A percentile compares a stretch with the other conserved stretches of the same genome.
Conservation (phyloP, 2,888 invertebrate genomes). For the Cerastis leucographa region DNA sequence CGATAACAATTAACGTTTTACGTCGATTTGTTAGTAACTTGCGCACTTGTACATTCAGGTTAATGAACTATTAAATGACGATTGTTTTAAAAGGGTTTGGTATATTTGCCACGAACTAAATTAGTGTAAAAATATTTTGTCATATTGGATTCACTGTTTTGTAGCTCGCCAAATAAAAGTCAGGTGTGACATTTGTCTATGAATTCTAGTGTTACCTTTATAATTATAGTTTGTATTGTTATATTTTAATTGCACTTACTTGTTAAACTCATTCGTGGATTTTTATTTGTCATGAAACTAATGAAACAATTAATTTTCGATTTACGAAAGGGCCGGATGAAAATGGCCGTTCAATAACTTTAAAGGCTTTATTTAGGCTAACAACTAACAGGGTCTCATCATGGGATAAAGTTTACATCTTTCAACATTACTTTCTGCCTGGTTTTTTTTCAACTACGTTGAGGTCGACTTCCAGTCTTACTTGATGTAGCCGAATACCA, state of each 20-base stretch:
- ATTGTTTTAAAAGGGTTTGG: background rate
- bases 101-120: background rate
- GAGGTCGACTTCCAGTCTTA: background rate
- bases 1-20: slow-evolving; percentile 58
- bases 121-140: background rate
- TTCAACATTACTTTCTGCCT: background rate
- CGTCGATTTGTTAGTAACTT: slow-evolving; percentile 48
- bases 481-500: background rate
- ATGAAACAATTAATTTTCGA: background rate
- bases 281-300: background rate
- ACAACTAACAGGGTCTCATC: background rate
- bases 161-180: background rate
- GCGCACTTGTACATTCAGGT: slow-evolving; percentile 24
- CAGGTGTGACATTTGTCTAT: no score
- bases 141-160: background rate
- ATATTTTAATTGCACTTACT: background rate
- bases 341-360: background rate
- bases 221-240: background rate
- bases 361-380: no score
- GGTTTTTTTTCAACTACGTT: background rate
- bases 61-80: slow-evolving; percentile 29
- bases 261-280: background rate
- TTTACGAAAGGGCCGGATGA: background rate
- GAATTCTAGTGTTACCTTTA: background rate
- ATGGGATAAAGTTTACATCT: background rate